Evolutionary conservation across 2,113 vertebrate genomes (phyloP), one percentile per base, ranked within the genome.

Genomic region (Microcebus lehilahytsara): DNA sequence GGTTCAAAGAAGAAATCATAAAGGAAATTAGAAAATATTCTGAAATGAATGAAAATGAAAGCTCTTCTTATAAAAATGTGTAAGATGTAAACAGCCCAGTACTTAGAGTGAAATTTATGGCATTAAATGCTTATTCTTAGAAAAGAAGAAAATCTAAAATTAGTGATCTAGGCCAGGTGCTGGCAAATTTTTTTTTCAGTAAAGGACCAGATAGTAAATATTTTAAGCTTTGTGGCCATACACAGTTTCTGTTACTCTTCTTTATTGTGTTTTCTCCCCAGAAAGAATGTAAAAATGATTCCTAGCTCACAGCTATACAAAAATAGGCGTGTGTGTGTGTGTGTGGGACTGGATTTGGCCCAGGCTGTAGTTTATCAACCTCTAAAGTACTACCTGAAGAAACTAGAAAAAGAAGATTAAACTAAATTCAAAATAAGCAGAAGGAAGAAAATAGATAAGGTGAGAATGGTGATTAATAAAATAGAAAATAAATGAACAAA

Each of bases 351-450:
- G 30, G 81, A 83, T 83, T 19, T 69, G 77, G 67, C 13, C 49
- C 4, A 49, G 64, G 6, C 1, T 74, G 14, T 42, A 42, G 22
- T 75, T 20, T 66, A 51, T 75, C 40, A 75, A 75, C 9, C 13
- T 37, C 23, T 85, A 53, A 89, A 56, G 34, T 67, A 66, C 37
- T 37, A 37, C 14, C 22, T 96, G 71, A 64, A 93, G 32, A 96
- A 96, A 93, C 16, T 25, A 64, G 40, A 67, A 69, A 77, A 87
- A 66, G 11, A 74, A 87, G 16, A 66, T 87, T 27, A 77, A 60
- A 93, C 60, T 49, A 91, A 97, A 96, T 92, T 34, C 22, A 58
- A 89, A 85, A 23, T 79, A 66, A 89, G 64, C 46, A 72, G 62
- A 83, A 78, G 40, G 20, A 88, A 97, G 42, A 83, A 56, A 69